These are phyloP conservation scores for Pediacus dermestoides DNA, from an alignment of 2,888 invertebrate species.

Conservation along the genomic window DNA sequence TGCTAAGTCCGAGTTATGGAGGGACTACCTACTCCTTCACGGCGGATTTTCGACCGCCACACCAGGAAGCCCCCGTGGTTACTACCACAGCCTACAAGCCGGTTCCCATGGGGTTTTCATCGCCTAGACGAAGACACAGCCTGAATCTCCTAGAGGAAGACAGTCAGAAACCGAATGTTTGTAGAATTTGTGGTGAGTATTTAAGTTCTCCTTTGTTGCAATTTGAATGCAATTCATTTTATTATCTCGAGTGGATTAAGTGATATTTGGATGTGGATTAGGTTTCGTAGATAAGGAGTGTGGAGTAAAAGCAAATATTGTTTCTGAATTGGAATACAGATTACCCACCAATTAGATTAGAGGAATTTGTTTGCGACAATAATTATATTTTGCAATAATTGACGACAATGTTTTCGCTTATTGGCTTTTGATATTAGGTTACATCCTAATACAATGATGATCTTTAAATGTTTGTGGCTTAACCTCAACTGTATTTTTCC, in stretches of 20 bases:
- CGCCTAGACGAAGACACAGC: conserved; percentile 43
- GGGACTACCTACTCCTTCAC: conserved; percentile 80
- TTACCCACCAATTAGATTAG: too few relatives aligned
- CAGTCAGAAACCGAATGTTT: conserved; percentile 80
- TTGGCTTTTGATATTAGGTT: too few relatives aligned
- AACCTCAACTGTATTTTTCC: conserved; percentile 22
- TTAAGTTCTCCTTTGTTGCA: background rate
- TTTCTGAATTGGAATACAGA: too few relatives aligned
- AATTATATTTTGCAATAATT: too few relatives aligned
- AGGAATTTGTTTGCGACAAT: too few relatives aligned
- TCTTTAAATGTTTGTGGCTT: background rate
- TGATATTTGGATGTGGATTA: too few relatives aligned
- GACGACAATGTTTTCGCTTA: too few relatives aligned
- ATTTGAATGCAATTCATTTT: too few relatives aligned
- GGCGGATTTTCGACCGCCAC: conserved; percentile 72
- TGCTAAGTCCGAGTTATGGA: conserved; percentile 65
- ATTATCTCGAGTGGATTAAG: too few relatives aligned
- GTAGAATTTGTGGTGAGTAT: conserved; percentile 77
- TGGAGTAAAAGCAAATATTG: too few relatives aligned
- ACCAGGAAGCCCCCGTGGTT: conserved; percentile 54
- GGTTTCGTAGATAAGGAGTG: too few relatives aligned
- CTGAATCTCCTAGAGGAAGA: conserved; percentile 59
- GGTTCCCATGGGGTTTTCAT: conserved; percentile 48
- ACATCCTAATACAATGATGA: too few relatives aligned
- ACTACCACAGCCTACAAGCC: conserved; percentile 55